Conservation (phyloP, 2,113 vertebrate genomes). For the Phyllopteryx taeniolatus region DNA sequence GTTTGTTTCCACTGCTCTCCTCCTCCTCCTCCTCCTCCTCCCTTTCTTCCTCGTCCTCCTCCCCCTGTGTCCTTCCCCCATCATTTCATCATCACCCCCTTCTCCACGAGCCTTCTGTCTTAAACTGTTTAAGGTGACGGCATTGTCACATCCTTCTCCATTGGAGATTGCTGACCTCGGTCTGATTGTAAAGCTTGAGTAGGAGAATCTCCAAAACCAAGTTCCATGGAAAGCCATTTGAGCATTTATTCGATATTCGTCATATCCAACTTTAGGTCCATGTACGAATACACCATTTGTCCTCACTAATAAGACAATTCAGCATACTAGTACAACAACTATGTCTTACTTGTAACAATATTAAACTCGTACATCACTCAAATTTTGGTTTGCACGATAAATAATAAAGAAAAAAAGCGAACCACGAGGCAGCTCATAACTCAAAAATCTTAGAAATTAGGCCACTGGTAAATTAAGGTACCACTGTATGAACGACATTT, state of each 20-base stretch:
- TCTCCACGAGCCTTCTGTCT: constrained; percentile 56
- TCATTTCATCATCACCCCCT: constrained; percentile 45
- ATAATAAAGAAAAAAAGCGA: too few relatives aligned
- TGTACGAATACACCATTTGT: constrained; percentile 48
- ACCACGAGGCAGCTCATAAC: too few relatives aligned
- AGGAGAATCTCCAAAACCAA: constrained; percentile 56
- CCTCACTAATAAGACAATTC: too few relatives aligned
- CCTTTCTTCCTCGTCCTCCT: constrained; percentile 33
- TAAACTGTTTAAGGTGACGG: constrained; percentile 75
- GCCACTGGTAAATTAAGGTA: too few relatives aligned
- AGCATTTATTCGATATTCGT: background rate
- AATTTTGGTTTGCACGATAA: too few relatives aligned
- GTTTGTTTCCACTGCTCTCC: constrained; percentile 50
- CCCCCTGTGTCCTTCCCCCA: constrained; percentile 23
- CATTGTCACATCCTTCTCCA: constrained; percentile 65
- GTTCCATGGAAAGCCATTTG: constrained; percentile 59
- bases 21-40: constrained; percentile 38
- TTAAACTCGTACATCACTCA: too few relatives aligned
- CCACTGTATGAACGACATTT: too few relatives aligned
- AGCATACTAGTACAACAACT: too few relatives aligned
- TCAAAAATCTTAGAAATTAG: too few relatives aligned
- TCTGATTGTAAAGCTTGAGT: constrained; percentile 59
- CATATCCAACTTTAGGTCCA: constrained; percentile 42
- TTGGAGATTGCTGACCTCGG: constrained; percentile 67
- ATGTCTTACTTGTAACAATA: too few relatives aligned